A percentile compares a stretch with the other conserved stretches of the same genome.
Conservation (phyloP, 2,113 vertebrate genomes). For the Pangasianodon gigas region DNA sequence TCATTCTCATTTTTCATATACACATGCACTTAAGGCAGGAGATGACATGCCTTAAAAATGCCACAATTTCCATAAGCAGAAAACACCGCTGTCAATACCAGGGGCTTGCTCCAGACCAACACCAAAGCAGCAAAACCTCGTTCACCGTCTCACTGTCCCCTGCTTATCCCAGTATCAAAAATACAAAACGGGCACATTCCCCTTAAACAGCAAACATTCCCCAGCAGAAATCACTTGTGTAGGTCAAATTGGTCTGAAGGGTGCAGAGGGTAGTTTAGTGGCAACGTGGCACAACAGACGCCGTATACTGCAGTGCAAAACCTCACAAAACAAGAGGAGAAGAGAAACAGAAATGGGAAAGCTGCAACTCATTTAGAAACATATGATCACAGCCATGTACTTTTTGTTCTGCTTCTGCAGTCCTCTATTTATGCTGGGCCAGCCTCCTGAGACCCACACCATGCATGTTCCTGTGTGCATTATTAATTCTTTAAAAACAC, state of each 20-base stretch:
- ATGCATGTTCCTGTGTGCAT: background rate
- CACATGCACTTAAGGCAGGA: constrained; percentile 1
- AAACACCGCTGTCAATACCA: too few relatives aligned
- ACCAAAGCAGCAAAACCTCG: background rate
- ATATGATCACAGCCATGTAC: constrained; percentile 45
- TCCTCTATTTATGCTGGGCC: background rate
- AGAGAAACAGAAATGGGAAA: constrained; percentile 43
- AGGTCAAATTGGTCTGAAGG: background rate
- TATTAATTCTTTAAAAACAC: background rate
- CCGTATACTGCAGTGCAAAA: background rate
- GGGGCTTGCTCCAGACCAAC: too few relatives aligned
- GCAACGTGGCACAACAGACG: background rate
- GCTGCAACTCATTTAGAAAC: constrained; percentile 61
- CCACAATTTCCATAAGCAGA: too few relatives aligned
- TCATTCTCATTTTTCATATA: background rate
- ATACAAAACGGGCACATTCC: background rate
- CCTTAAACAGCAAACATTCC: background rate
- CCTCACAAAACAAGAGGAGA: constrained; percentile 1
- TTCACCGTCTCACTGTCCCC: background rate
- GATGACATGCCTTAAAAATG: too few relatives aligned
- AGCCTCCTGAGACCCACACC: background rate
- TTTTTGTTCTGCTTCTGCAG: background rate
- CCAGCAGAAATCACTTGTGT: background rate
- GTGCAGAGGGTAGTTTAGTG: background rate
- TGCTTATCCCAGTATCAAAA: background rate